A percentile compares a stretch with the other conserved stretches of the same genome.
These are phyloP conservation scores for Epirrhoe alternata DNA, from an alignment of 2,888 invertebrate species.

Conservation along the genomic window DNA sequence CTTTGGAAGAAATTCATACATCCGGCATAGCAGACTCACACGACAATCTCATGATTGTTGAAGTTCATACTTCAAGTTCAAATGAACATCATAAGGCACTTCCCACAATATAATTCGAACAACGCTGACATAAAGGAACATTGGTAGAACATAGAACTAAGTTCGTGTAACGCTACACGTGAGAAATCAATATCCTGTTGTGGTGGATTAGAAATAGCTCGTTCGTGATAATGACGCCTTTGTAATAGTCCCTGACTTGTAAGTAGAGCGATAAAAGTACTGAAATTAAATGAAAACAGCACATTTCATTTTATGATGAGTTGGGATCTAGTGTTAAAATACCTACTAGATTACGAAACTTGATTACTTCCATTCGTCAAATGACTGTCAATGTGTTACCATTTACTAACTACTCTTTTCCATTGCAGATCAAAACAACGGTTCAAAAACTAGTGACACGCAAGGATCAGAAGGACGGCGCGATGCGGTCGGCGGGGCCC, in stretches of 20 bases:
- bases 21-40: neutral
- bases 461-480: slow-evolving; percentile 60
- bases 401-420: slow-evolving; percentile 9
- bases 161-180: slow-evolving; percentile 37
- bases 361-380: neutral
- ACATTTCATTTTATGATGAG: neutral
- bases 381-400: neutral
- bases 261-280: slow-evolving; percentile 13
- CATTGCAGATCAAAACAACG: slow-evolving; percentile 61
- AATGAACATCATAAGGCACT: neutral
- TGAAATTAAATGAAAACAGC: neutral
- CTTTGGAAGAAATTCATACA: neutral
- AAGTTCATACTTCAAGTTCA: neutral
- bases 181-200: slow-evolving; percentile 44
- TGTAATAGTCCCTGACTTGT: slow-evolving; percentile 24
- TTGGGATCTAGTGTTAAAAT: neutral
- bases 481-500: slow-evolving; percentile 78
- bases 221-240: slow-evolving; percentile 32
- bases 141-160: slow-evolving; percentile 22
- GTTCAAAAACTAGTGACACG: slow-evolving; percentile 49
- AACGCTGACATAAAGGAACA: neutral
- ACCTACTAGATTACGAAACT: neutral
- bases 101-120: neutral
- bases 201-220: slow-evolving; percentile 38
- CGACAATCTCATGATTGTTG: neutral